Conservation (phyloP, 2,888 invertebrate genomes). For the Coenonympha arcania region DNA sequence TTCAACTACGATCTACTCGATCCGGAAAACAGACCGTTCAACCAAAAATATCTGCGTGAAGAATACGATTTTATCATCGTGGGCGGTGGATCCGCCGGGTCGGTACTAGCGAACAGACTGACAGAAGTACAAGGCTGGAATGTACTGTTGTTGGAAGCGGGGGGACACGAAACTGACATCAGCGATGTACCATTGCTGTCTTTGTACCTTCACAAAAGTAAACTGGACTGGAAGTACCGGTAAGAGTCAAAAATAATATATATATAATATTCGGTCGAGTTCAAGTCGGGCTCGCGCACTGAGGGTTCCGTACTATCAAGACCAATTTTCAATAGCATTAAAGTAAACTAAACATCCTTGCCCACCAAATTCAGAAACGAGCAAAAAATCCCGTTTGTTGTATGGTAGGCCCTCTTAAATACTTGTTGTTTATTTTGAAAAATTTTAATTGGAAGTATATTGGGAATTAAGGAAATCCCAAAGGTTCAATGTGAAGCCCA, state of each 20-base stretch:
- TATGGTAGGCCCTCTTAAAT: no score
- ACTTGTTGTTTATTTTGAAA: no score
- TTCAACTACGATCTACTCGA: slow-evolving; percentile 90
- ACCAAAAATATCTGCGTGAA: slow-evolving; percentile 75
- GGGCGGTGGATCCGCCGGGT: slow-evolving; percentile 89
- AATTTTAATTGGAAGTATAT: no score
- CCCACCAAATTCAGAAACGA: no score
- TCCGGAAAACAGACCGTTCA: slow-evolving; percentile 86
- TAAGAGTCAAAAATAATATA: slow-evolving; percentile 37
- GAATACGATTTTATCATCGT: slow-evolving; percentile 89
- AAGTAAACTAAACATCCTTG: no score
- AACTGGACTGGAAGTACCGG: slow-evolving; percentile 93
- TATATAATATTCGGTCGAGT: no score
- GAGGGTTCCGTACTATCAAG: no score
- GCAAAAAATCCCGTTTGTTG: no score
- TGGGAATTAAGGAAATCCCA: no score
- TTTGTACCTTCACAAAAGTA: slow-evolving; percentile 89
- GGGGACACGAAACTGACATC: slow-evolving; percentile 89
- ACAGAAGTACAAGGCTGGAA: slow-evolving; percentile 85
- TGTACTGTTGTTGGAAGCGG: slow-evolving; percentile 86
- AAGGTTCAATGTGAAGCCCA: no score
- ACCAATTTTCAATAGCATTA: no score
- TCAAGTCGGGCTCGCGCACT: no score
- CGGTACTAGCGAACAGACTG: slow-evolving; percentile 86
- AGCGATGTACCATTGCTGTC: slow-evolving; percentile 91